Evolutionary conservation across 2,113 vertebrate species (phyloP).

Genomic region (Collichthys lucidus): DNA sequence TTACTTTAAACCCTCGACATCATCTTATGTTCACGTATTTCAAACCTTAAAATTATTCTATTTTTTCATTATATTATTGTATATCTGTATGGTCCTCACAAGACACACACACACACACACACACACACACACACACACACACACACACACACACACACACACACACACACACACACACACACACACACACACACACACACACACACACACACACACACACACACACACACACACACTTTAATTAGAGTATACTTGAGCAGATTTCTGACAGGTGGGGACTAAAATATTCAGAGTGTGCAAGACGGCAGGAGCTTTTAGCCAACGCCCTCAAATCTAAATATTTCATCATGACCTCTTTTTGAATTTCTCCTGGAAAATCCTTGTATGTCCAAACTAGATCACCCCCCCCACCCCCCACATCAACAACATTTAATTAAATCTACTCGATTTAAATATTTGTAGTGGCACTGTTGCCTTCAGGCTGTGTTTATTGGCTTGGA

Average conservation of each 20-base stretch:
- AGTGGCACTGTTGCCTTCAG: constrained; percentile 33
- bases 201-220: constrained; percentile 1
- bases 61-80: neutral
- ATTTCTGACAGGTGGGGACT: constrained; percentile 64
- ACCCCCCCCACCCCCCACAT: too few species aligned
- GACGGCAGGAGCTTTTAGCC: constrained; percentile 71
- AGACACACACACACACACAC: constrained; percentile 12
- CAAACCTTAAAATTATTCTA: neutral
- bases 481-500: constrained; percentile 22
- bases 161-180: constrained; percentile 18
- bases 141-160: constrained; percentile 27
- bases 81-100: neutral
- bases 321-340: constrained; percentile 69
- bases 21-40: too few species aligned
- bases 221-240: constrained; percentile 29
- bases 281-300: constrained; percentile 77
- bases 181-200: constrained; percentile 1
- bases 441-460: constrained; percentile 23
- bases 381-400: neutral
- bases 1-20: neutral
- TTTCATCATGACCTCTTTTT: constrained; percentile 73
- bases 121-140: constrained; percentile 27
- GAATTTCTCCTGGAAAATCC: constrained; percentile 37
- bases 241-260: constrained; percentile 45
- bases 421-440: constrained; percentile 14